These are phyloP conservation scores for Enteromius fasciolatus DNA, from an alignment of 2,797 vertebrate genomes.

Conservation along the genomic window DNA sequence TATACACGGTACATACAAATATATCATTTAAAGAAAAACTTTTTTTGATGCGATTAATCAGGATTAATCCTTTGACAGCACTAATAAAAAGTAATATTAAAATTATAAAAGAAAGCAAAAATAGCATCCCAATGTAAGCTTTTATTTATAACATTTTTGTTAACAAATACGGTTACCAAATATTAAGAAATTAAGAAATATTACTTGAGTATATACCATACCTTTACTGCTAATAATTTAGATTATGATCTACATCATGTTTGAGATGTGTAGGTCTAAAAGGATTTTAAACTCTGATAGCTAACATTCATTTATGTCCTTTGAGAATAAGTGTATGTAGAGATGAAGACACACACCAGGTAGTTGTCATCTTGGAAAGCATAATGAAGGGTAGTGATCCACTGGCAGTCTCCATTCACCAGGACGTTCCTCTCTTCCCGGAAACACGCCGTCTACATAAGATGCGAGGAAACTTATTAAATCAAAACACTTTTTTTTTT, in stretches of 20 bases:
- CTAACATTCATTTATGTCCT: neutral
- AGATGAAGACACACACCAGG: conserved; percentile 79
- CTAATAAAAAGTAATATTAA: too few species aligned
- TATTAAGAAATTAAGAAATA: neutral
- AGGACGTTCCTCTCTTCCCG: conserved; percentile 93
- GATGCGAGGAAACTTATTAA: neutral
- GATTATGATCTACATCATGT: neutral
- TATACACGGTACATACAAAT: too few species aligned
- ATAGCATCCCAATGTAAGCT: neutral
- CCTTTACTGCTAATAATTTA: neutral
- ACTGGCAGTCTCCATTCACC: conserved; percentile 95
- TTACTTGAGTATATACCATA: neutral
- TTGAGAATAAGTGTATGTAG: neutral
- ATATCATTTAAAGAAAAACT: too few species aligned
- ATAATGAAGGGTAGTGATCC: conserved; percentile 96
- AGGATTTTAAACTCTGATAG: neutral
- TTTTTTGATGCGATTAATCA: too few species aligned
- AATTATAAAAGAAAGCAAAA: too few species aligned
- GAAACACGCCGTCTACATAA: conserved; percentile 93
- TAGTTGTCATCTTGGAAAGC: conserved; percentile 98
- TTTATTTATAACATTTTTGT: neutral
- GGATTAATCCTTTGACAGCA: too few species aligned
- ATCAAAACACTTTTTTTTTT: neutral
- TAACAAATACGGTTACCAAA: neutral
- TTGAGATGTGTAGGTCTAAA: neutral